Evolutionary conservation across 2,888 invertebrate genomes (phyloP), one percentile per base, ranked within the genome.

Genomic region (Eledona agricola): DNA sequence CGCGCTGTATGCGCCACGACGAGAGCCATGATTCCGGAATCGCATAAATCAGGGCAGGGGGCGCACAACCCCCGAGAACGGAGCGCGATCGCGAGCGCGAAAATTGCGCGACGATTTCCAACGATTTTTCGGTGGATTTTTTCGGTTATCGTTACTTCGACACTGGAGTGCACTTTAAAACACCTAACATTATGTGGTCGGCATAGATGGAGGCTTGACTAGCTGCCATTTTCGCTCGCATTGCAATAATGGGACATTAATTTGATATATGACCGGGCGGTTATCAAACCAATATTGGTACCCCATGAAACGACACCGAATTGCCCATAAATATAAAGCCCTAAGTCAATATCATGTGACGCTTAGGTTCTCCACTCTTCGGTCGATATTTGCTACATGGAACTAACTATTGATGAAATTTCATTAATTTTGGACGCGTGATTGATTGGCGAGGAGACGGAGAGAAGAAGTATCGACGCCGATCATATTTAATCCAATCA

Each of bases 21-120:
- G 74, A 73, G 76, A 74, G 76, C 78, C 80, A 81, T 80, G 80
- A 79, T 81, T 80, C 79, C 78, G 79, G 81, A 79, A 79, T 80
- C 79, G 76, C 80, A 81, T 81, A 82, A 82, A 81, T 82, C 81
- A 81, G 80, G 79, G 75, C 77, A 77, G 70, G 65, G 68, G 69
- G 45, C 50, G 47, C 25, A n/a, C 5, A n/a, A 16, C 46, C 34
- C 46, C 1, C 12, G n/a, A 13, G 15, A 37, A 12, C 15, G 12
- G 34, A n/a, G 23, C 22, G 23, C 22, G 11, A 40, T 40, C 40
- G 12, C 28, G 9, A 13, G 9, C 15, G 42, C 42, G 29, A 28
- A 22, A 31, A 42, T 31, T 31, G 29, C 7, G 11, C 12, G 11
- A 28, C 15, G 10, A 15, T 26, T 40, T 40, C 11, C 12, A 11